These are phyloP conservation scores for Zingel zingel DNA, from an alignment of 2,113 vertebrate genomes.

Conservation along the genomic window DNA sequence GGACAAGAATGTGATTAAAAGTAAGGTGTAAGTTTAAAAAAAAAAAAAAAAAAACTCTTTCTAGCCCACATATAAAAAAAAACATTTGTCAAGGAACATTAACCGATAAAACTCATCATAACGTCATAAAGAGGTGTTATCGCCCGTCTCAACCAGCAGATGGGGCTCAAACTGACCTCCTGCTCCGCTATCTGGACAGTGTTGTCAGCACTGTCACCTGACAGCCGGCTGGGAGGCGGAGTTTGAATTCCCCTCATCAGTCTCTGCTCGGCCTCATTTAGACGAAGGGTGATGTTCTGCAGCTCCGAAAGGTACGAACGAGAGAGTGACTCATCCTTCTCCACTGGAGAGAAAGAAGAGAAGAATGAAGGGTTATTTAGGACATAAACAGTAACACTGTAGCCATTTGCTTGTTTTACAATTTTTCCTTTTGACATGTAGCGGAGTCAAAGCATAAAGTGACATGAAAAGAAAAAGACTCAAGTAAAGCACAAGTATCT, in stretches of 20 bases:
- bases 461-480: not conserved
- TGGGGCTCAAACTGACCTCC: conserved; percentile 86
- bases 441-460: not conserved
- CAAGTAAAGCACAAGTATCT: not conserved
- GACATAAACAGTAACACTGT: not conserved
- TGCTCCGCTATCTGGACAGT: conserved; percentile 89
- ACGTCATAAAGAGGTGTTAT: not conserved
- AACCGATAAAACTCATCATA: not conserved
- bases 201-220: conserved; percentile 81
- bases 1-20: not conserved
- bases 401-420: not conserved
- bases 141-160: conserved; percentile 46
- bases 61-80: not conserved
- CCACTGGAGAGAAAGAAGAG: conserved; percentile 82
- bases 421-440: not conserved
- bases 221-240: conserved; percentile 78
- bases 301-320: conserved; percentile 92
- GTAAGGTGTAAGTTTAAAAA: no score
- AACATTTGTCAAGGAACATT: not conserved
- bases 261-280: conserved; percentile 91
- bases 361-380: not conserved
- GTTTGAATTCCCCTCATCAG: conserved; percentile 87
- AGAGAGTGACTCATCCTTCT: conserved; percentile 93
- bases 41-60: not conserved
- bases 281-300: conserved; percentile 87